Evolutionary conservation across 2,797 vertebrate species (phyloP), one percentile per base, ranked within the genome.

Genomic region (Crossoptilon crossoptilon): DNA sequence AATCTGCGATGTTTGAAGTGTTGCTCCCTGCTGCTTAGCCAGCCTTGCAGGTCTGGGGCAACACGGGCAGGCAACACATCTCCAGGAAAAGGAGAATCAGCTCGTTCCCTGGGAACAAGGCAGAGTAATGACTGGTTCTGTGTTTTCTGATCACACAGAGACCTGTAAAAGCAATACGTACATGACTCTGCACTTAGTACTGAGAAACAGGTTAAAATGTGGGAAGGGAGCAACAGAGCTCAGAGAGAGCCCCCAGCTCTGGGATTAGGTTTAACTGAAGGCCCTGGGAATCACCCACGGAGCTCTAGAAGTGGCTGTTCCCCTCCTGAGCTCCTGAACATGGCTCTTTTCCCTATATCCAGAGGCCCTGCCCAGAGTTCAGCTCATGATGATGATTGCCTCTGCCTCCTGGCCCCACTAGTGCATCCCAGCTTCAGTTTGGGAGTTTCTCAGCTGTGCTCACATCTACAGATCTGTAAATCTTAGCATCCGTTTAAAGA

Each of bases 41-140:
- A 14, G 31, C 33, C 43, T 37, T 9, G 43, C 11, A 1, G 23
- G 63, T 68, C 84, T 35, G 41, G 18, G 46, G 23, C 41, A 31
- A 56, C 1, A 2, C 0, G 1, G 55, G 15, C 2, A 2, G 37
- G 59, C 4, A 51, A 29, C 9, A 11, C 10, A 1, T 0, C 10
- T 3, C 9, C 19, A 3, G 46, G 24, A 16, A 24, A 14, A 21
- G 21, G 17, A 10, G 62, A 41, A 27, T 1, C 2, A 21, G 51
- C 43, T 76, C 26, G 17, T 14, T 27, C 27, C 31, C 35, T 39
- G 27, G 3, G 5, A 22, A 80, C 80, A 37, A 2, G 2, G 18
- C 21, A 18, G 62, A 1, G 26, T 18, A 2, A 46, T 43, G 73
- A 1, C 13, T 53, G 44, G 13, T 5, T 31, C 44, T 80, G 93